phyloP scores from a whole-genome alignment of 1,140 invertebrate genomes.

The Whitmania pigra region DNA sequence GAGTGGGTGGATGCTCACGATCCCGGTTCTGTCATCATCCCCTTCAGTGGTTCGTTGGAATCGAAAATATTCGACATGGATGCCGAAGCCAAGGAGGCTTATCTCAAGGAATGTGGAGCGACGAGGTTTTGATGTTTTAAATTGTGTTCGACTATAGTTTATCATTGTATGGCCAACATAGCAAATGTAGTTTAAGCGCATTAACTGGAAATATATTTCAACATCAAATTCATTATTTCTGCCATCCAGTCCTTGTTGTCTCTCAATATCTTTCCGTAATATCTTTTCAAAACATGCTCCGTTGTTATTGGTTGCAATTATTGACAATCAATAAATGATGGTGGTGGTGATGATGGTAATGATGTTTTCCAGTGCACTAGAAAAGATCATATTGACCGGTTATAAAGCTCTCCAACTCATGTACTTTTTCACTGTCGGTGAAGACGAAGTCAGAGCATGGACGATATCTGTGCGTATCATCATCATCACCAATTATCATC shows the following conservation, averaged over 20 bases:
- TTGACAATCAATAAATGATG: background rate
- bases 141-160: too few species aligned
- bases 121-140: slow-evolving; percentile 53
- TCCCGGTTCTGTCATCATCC: slow-evolving; percentile 75
- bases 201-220: too few species aligned
- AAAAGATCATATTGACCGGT: slow-evolving; percentile 93
- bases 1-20: slow-evolving; percentile 98
- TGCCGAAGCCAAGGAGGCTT: slow-evolving; percentile 56
- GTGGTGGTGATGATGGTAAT: background rate
- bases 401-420: slow-evolving; percentile 74
- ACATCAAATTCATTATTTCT: too few species aligned
- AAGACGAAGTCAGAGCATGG: slow-evolving; percentile 98
- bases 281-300: too few species aligned
- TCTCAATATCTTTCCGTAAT: too few species aligned
- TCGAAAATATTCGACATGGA: slow-evolving; percentile 72
- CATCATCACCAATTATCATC: too few species aligned
- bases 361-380: slow-evolving; percentile 56
- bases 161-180: too few species aligned
- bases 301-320: background rate
- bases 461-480: slow-evolving; percentile 70
- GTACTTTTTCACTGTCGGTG: slow-evolving; percentile 91
- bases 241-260: too few species aligned
- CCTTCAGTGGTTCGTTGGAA: slow-evolving; percentile 87
- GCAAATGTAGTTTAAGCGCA: too few species aligned
- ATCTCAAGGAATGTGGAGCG: slow-evolving; percentile 62